Percentiles rank a stretch among this genome's conserved stretches.
phyloP scores from a whole-genome alignment of 2,797 vertebrate species.

The Antennarius maculatus region DNA sequence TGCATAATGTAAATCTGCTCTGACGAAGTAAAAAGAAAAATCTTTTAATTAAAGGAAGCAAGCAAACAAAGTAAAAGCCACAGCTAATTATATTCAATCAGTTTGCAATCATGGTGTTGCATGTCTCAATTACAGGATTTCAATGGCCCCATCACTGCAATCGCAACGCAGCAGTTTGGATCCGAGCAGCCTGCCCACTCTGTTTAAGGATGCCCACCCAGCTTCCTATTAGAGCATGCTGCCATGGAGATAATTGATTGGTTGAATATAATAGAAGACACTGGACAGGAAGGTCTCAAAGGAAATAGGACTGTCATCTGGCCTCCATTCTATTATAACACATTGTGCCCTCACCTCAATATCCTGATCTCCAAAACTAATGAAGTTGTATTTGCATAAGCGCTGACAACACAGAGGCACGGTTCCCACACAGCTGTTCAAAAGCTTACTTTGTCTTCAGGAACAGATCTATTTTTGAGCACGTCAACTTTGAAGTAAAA shows the following conservation, averaged over 20 bases:
- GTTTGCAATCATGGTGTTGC: constrained; percentile 68
- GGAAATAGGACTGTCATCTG: constrained; percentile 68
- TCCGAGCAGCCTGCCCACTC: constrained; percentile 33
- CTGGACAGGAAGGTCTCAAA: constrained; percentile 62
- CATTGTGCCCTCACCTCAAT: constrained; percentile 53
- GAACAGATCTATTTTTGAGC: constrained; percentile 47
- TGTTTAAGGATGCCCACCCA: constrained; percentile 65
- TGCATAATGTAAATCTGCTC: constrained; percentile 51
- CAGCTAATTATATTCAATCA: constrained; percentile 76
- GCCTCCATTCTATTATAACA: constrained; percentile 58
- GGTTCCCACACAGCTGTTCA: constrained; percentile 30
- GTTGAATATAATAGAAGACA: constrained; percentile 67
- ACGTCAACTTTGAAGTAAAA: constrained; percentile 4
- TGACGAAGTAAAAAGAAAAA: constrained; percentile 51
- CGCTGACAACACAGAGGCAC: constrained; percentile 38
- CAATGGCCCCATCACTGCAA: constrained; percentile 59
- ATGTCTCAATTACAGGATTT: constrained; percentile 76
- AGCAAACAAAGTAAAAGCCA: constrained; percentile 71
- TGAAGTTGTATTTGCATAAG: constrained; percentile 70
- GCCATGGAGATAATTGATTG: constrained; percentile 70
- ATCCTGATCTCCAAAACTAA: constrained; percentile 64
- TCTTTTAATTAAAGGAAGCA: constrained; percentile 71
- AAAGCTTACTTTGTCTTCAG: constrained; percentile 31
- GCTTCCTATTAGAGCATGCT: constrained; percentile 52
- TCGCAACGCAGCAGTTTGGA: constrained; percentile 43